phyloP scores from a whole-genome alignment of 2,113 vertebrate genomes.

The Charina bottae region DNA sequence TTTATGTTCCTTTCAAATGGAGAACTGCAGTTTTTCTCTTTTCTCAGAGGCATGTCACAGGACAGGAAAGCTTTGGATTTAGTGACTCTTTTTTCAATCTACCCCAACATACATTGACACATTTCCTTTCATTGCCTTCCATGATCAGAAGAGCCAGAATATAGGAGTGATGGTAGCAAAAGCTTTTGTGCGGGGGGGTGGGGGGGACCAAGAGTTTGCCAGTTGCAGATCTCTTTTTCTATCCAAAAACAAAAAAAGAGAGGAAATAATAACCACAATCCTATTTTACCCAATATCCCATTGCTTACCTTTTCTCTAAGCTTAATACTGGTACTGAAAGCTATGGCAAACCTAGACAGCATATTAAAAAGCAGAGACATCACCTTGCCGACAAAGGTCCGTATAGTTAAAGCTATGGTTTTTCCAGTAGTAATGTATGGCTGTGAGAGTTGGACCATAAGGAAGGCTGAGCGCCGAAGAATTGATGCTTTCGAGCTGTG shows the following conservation, averaged over 20 bases:
- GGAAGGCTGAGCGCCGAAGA: too few species aligned
- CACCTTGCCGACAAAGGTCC: too few species aligned
- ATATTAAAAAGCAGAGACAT: too few species aligned
- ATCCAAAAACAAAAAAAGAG: not conserved
- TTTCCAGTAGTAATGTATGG: too few species aligned
- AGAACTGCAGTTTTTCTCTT: not conserved
- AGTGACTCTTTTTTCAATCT: not conserved
- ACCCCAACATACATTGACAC: not conserved
- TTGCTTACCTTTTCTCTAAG: not conserved
- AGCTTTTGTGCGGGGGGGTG: not conserved
- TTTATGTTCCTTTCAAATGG: not conserved
- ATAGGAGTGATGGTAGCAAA: not conserved
- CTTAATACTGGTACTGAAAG: not conserved
- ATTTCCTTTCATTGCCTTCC: not conserved
- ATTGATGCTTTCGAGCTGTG: too few species aligned
- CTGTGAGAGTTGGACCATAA: too few species aligned
- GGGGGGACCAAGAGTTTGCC: not conserved
- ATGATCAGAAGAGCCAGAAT: not conserved
- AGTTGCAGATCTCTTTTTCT: not conserved
- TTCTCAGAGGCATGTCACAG: not conserved
- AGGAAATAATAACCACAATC: not conserved
- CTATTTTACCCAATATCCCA: not conserved
- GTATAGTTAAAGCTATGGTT: too few species aligned
- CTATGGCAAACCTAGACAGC: too few species aligned
- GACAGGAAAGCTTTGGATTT: not conserved